Evolutionary conservation across 2,113 vertebrate species (phyloP).

Genomic region (Ploceus nigricollis): DNA sequence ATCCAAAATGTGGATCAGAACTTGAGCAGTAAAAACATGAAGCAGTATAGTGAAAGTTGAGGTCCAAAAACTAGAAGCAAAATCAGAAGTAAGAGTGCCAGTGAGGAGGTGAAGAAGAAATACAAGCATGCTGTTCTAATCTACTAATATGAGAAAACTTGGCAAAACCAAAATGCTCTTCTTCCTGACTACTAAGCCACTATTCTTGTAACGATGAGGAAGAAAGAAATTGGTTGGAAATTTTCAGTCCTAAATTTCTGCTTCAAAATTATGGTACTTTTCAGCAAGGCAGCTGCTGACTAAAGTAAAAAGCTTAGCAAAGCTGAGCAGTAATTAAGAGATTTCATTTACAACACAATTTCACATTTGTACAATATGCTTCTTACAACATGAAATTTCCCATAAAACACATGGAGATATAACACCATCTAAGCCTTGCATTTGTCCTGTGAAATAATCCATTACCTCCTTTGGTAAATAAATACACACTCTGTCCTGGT

Average conservation of each 20-base stretch:
- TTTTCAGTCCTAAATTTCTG: conserved; percentile 7
- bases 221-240: neutral
- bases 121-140: neutral
- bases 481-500: neutral
- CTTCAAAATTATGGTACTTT: conserved; percentile 10
- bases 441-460: neutral
- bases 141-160: neutral
- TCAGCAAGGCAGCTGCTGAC: neutral
- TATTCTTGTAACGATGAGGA: neutral
- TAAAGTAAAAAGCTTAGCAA: neutral
- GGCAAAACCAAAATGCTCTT: neutral
- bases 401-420: neutral
- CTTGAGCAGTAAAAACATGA: neutral
- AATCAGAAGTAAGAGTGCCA: neutral
- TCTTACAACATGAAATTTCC: neutral
- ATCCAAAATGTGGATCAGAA: neutral
- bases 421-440: neutral
- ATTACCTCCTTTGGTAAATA: neutral
- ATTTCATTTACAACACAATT: conserved; percentile 21
- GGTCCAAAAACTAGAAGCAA: neutral
- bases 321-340: conserved; percentile 40
- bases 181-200: neutral
- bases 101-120: neutral
- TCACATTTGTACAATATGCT: neutral
- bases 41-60: neutral